Conservation (phyloP, 2,888 invertebrate species). For the Sarcophaga subvicina region DNA sequence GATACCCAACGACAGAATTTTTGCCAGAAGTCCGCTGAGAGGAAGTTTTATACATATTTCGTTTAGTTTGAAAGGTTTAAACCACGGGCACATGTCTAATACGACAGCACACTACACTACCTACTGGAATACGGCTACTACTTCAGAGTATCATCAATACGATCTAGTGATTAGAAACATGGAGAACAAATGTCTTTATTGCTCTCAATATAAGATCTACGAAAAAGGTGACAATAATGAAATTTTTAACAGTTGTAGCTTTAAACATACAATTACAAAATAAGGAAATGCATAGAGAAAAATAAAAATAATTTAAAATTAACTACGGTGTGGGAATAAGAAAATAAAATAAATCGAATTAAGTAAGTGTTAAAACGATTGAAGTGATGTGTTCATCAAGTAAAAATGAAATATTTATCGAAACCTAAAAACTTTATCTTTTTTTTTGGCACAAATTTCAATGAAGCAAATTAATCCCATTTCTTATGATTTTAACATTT, state of each 20-base stretch:
- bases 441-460: conserved; percentile 67
- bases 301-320: conserved; percentile 7
- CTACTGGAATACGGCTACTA: no score
- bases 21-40: no score
- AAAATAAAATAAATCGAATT: conserved; percentile 10
- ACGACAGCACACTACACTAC: no score
- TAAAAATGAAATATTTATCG: conserved; percentile 13
- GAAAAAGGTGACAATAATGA: no score
- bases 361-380: conserved; percentile 20
- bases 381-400: conserved; percentile 17
- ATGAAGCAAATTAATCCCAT: conserved; percentile 18
- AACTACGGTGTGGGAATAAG: conserved; percentile 40
- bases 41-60: no score
- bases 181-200: no score
- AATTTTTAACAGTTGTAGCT: background rate
- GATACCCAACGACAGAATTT: no score
- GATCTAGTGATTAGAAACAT: no score
- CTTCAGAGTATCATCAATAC: no score
- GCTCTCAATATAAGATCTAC: no score
- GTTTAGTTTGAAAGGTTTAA: no score
- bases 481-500: background rate
- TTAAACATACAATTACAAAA: conserved; percentile 52
- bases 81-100: no score
- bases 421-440: conserved; percentile 30
- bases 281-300: background rate